These are phyloP conservation scores for Pristiophorus japonicus DNA, from an alignment of 2,113 vertebrate species.

Conservation along the genomic window DNA sequence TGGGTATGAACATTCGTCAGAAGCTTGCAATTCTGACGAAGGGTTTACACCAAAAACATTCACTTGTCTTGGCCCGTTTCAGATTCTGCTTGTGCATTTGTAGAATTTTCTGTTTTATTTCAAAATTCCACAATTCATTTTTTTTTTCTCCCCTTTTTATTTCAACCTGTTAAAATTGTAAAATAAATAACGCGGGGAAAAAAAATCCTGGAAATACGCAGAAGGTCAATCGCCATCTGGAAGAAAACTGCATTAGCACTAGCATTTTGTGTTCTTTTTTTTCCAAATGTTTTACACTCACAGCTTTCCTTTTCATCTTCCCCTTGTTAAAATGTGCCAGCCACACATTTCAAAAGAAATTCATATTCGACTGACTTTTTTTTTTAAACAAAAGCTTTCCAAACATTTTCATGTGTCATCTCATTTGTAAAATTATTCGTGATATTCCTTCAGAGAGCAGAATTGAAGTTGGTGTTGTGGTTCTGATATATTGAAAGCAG, in stretches of 20 bases:
- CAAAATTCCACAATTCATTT: background rate
- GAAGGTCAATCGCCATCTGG: background rate
- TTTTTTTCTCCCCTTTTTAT: too few relatives aligned
- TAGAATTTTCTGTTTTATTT: background rate
- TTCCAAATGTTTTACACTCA: background rate
- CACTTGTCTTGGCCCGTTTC: background rate
- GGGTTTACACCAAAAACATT: background rate
- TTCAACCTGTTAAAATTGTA: background rate
- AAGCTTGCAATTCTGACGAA: background rate
- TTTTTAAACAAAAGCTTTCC: constrained; percentile 5
- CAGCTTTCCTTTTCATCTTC: background rate
- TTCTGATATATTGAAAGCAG: background rate
- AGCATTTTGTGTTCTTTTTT: background rate
- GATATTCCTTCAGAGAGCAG: background rate
- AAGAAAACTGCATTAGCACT: background rate
- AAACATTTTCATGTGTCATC: background rate
- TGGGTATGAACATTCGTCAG: background rate
- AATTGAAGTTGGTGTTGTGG: background rate
- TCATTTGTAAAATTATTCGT: constrained; percentile 1
- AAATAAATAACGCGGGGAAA: background rate
- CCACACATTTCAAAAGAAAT: background rate
- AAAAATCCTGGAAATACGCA: background rate
- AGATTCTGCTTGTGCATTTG: background rate
- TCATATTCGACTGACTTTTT: background rate
- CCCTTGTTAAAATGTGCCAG: background rate